Evolutionary conservation across 2,113 vertebrate species (phyloP).

Genomic region (Gopherus flavomarginatus): DNA sequence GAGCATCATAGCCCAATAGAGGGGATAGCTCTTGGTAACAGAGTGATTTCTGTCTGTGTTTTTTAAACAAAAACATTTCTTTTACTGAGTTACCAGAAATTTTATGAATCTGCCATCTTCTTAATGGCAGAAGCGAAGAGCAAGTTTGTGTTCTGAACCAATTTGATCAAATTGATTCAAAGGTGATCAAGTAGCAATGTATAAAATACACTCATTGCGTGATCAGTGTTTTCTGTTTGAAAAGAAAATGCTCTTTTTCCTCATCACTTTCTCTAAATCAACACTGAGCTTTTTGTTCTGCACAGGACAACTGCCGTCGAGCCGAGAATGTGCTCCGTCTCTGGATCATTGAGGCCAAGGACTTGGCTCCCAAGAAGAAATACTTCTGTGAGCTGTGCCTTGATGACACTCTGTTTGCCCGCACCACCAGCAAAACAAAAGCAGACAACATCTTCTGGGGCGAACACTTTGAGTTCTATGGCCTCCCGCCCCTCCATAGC

Average conservation of each 20-base stretch:
- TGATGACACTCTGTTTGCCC: constrained; percentile 94
- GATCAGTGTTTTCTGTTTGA: neutral
- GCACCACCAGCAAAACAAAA: constrained; percentile 96
- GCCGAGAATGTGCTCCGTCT: constrained; percentile 92
- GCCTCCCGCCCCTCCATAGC: constrained; percentile 87
- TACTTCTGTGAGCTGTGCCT: constrained; percentile 99
- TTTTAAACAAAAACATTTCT: neutral
- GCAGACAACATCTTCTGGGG: constrained; percentile 97
- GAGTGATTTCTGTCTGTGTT: neutral
- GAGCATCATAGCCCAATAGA: neutral
- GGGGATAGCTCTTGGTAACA: fast-evolving
- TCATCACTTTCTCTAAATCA: neutral
- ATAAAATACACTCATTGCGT: neutral
- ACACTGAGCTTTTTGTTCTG: constrained; percentile 16
- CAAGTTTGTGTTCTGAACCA: neutral
- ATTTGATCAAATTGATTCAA: neutral
- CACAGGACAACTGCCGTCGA: constrained; percentile 93
- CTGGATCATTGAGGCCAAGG: constrained; percentile 99
- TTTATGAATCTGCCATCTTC: neutral
- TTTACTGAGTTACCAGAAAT: neutral
- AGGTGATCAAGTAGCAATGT: neutral
- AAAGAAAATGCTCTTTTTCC: neutral
- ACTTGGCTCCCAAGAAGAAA: constrained; percentile 94
- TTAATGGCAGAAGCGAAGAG: neutral
- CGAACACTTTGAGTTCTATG: constrained; percentile 93